Conservation (phyloP, 1,140 invertebrate genomes). For the Heliconius hermathena region DNA sequence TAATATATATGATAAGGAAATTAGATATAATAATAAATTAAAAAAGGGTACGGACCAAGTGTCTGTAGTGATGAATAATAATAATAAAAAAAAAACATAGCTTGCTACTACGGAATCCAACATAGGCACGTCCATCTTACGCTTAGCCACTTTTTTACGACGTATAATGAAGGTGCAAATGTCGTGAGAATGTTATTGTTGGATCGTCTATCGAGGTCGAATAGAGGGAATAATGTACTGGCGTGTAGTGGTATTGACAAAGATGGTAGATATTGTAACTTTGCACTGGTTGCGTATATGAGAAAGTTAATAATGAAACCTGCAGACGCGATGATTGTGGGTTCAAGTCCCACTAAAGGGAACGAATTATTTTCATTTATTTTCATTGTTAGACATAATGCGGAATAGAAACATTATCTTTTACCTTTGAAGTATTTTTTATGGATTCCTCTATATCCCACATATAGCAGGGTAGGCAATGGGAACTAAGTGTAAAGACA, state of each 20-base stretch:
- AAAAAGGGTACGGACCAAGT: too few relatives aligned
- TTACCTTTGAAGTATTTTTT: too few relatives aligned
- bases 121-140: too few relatives aligned
- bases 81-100: too few relatives aligned
- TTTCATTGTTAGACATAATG: neutral
- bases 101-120: too few relatives aligned
- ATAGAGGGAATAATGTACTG: neutral
- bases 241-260: neutral
- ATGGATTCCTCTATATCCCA: neutral
- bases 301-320: neutral
- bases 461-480: neutral
- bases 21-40: too few relatives aligned
- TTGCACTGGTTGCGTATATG: neutral
- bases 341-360: too few relatives aligned
- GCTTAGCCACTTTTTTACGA: neutral
- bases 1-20: too few relatives aligned
- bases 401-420: too few relatives aligned
- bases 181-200: constrained; percentile 6
- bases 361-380: neutral
- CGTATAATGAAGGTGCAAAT: neutral
- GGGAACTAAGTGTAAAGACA: neutral
- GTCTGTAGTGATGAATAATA: too few relatives aligned
- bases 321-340: too few relatives aligned
- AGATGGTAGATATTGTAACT: neutral
- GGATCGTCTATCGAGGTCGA: neutral